Evolutionary conservation across 2,888 invertebrate genomes (phyloP).

Genomic region (Cephus pulcher): DNA sequence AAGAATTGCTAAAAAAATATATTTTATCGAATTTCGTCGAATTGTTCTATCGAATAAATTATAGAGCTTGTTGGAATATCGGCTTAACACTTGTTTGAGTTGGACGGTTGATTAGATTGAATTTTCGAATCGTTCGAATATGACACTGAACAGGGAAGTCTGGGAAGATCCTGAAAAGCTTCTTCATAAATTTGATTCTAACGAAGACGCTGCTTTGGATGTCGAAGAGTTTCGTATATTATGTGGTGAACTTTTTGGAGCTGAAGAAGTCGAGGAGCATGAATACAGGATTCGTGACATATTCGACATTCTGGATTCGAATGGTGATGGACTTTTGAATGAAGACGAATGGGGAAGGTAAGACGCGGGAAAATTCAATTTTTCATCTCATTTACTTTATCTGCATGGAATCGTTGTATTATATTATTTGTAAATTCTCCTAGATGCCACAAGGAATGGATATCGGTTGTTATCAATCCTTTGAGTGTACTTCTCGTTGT

Average conservation of each 20-base stretch:
- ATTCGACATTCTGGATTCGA: constrained; percentile 82
- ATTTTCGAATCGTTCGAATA: neutral
- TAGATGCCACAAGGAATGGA: constrained; percentile 87
- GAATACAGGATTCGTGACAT: constrained; percentile 77
- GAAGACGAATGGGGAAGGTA: constrained; percentile 77
- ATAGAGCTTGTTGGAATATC: neutral
- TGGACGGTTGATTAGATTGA: neutral
- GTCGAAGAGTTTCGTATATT: constrained; percentile 44
- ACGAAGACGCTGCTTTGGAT: constrained; percentile 42
- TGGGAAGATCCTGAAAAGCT: constrained; percentile 30
- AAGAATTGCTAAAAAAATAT: neutral
- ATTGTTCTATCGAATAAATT: neutral
- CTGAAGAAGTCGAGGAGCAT: constrained; percentile 52
- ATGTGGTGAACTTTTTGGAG: constrained; percentile 43
- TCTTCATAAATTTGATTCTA: constrained; percentile 36
- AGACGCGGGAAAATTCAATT: neutral
- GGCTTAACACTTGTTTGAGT: neutral
- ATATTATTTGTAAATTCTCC: neutral
- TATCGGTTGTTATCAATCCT: constrained; percentile 77
- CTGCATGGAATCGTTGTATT: neutral
- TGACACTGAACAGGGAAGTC: constrained; percentile 6
- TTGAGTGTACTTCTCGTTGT: constrained; percentile 89
- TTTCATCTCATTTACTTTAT: neutral
- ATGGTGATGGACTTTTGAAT: constrained; percentile 79
- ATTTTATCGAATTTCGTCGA: neutral